These are phyloP conservation scores for Poeciliopsis presidionis DNA, from an alignment of 2,797 vertebrate species.

Conservation along the genomic window DNA sequence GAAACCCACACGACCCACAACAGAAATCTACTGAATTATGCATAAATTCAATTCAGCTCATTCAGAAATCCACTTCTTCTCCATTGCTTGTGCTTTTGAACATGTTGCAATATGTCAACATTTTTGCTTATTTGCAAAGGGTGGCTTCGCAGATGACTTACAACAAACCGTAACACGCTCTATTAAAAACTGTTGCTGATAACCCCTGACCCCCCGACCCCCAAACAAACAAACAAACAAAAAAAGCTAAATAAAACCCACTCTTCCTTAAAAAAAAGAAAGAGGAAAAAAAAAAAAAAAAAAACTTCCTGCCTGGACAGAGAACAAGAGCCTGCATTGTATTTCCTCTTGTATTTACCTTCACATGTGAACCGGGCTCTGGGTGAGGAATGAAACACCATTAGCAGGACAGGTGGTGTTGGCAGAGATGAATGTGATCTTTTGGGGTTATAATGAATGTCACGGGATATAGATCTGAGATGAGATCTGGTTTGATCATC, in stretches of 20 bases:
- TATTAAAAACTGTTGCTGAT: neutral
- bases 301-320: neutral
- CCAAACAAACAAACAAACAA: neutral
- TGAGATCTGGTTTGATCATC: slow-evolving; percentile 78
- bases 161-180: neutral
- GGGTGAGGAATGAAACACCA: slow-evolving; percentile 58
- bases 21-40: slow-evolving; percentile 60
- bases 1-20: slow-evolving; percentile 52
- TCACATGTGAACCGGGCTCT: slow-evolving; percentile 36
- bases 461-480: slow-evolving; percentile 79
- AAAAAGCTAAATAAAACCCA: neutral
- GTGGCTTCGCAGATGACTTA: neutral
- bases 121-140: neutral
- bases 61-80: slow-evolving; percentile 14
- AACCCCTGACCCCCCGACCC: neutral
- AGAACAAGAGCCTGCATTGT: neutral
- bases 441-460: slow-evolving; percentile 75
- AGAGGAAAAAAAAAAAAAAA: neutral
- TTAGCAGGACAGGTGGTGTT: slow-evolving; percentile 55
- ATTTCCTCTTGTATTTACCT: slow-evolving; percentile 45
- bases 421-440: slow-evolving; percentile 77
- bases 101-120: neutral
- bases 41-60: slow-evolving; percentile 57
- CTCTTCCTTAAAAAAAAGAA: neutral
- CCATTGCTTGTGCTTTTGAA: neutral